Base-by-base conservation (phyloP, 2,888 invertebrate species). In the Agonopterix alstromeriana region DNA sequence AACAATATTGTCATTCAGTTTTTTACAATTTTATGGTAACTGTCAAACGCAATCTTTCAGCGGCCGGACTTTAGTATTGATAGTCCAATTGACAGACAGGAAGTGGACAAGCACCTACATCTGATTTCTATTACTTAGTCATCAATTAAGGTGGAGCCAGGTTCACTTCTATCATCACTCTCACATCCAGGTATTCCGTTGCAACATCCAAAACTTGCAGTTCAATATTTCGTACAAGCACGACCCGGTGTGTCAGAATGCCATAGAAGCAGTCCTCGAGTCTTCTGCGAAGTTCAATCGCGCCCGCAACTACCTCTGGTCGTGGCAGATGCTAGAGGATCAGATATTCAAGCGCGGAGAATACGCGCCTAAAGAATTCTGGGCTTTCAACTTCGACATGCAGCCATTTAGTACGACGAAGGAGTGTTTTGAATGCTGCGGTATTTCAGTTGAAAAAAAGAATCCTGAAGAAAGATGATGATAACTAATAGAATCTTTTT, bases 141-240 rank as follows among this genome's bases (percentile, higher is more conserved):
- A 17, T 17, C 17, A 17, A 17, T 17, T 17, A 3, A 17, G 2
- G 17, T 3, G 17, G 17, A 17, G 17, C 27, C 27, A 27, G 27
- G 27, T 2, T 27, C 27, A 5, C 27, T 27, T 27, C 27, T 27
- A 27, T 27, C 27, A 27, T 0, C 7, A 5, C 27, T 27, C 27
- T 27, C 27, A 27, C 27, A 27, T 27, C 27, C 60, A 83, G 85
- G 58, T 86, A 8, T 86, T 86, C 50, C 74, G 82, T 40, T 87
- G 87, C 60, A 83, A 84, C 56, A 72, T 85, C 40, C 65, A 65
- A 38, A 73, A 82, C 48, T 66, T 88, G 0, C 57, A 53, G 8
- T 83, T 82, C 59, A 82, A 83, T 58, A 75, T 69, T 0, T 57
- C 67, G 0, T 53, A 60, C 17, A 55, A 65, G 3, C 60, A 60